Percentiles rank a stretch among this genome's conserved stretches.
phyloP scores from a whole-genome alignment of 2,888 invertebrate species.

The Pachymerium ferrugineum region DNA sequence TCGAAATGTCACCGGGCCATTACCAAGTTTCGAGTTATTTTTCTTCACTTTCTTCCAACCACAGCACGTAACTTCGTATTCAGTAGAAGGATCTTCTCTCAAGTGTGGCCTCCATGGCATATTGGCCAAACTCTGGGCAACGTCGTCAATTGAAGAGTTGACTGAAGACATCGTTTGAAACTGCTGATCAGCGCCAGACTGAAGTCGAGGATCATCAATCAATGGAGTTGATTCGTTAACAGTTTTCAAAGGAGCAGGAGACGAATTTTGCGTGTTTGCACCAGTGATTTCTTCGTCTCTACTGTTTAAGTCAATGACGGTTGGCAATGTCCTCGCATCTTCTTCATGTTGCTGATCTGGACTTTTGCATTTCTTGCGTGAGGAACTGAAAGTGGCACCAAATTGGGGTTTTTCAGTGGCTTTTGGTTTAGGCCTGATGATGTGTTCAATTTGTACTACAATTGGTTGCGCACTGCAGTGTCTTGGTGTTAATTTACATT shows the following conservation, averaged over 20 bases:
- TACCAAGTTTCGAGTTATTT: not conserved
- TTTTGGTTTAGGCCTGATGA: not conserved
- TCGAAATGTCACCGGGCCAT: not conserved
- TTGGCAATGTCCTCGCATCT: not conserved
- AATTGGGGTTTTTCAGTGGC: not conserved
- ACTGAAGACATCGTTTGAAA: not conserved
- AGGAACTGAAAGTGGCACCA: not conserved
- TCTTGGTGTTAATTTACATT: not conserved
- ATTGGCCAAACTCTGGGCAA: not conserved
- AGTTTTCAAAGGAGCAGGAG: not conserved
- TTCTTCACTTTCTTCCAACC: not conserved
- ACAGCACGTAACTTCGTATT: not conserved
- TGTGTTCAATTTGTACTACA: not conserved
- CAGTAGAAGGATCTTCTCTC: not conserved
- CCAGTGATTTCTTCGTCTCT: not conserved
- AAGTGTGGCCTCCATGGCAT: not conserved
- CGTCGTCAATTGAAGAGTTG: not conserved
- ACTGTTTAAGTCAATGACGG: not conserved
- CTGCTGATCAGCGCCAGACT: not conserved
- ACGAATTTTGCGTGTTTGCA: not conserved
- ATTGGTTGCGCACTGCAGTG: not conserved
- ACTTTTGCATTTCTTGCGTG: not conserved
- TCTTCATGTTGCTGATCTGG: not conserved
- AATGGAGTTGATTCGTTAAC: not conserved
- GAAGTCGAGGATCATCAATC: not conserved